Percentiles rank a stretch among this genome's conserved stretches.
phyloP scores from a whole-genome alignment of 2,888 invertebrate species.

The Branchellion lobata region DNA sequence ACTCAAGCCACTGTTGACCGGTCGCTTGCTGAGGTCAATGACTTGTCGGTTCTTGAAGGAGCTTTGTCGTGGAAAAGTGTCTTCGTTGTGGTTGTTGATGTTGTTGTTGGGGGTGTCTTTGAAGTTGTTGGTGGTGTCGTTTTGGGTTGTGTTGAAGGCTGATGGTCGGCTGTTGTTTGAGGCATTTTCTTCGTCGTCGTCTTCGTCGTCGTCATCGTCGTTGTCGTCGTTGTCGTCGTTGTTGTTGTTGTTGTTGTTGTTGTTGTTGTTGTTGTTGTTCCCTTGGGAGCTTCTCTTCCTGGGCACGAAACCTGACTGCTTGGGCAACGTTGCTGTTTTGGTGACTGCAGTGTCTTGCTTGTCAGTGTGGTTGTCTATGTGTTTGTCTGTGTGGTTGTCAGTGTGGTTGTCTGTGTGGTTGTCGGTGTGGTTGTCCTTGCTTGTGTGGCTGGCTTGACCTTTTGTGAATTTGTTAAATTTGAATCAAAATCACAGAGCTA shows the following conservation, averaged over 20 bases:
- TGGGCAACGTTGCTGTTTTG: background rate
- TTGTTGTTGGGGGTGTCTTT: too few species aligned
- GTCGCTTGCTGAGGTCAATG: background rate
- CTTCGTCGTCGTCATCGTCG: background rate
- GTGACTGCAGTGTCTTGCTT: too few species aligned
- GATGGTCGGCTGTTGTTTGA: too few species aligned
- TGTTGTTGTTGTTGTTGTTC: background rate
- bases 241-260: background rate
- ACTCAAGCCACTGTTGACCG: background rate
- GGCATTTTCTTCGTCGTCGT: background rate
- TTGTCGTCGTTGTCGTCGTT: too few species aligned
- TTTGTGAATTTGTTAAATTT: too few species aligned
- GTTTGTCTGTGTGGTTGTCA: too few species aligned
- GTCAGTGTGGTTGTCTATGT: too few species aligned
- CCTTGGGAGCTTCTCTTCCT: constrained; percentile 13
- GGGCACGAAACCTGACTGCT: constrained; percentile 39
- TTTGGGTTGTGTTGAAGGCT: background rate
- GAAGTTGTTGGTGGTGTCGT: background rate
- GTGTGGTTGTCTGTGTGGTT: too few species aligned
- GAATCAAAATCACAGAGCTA: too few species aligned
- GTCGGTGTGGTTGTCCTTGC: too few species aligned
- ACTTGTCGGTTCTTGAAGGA: constrained; percentile 4
- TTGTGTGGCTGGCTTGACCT: too few species aligned
- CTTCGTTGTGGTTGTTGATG: background rate
- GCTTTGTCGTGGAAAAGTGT: constrained; percentile 28